Evolutionary conservation across 2,113 vertebrate species (phyloP).

Genomic region (Crotalus helleri): DNA sequence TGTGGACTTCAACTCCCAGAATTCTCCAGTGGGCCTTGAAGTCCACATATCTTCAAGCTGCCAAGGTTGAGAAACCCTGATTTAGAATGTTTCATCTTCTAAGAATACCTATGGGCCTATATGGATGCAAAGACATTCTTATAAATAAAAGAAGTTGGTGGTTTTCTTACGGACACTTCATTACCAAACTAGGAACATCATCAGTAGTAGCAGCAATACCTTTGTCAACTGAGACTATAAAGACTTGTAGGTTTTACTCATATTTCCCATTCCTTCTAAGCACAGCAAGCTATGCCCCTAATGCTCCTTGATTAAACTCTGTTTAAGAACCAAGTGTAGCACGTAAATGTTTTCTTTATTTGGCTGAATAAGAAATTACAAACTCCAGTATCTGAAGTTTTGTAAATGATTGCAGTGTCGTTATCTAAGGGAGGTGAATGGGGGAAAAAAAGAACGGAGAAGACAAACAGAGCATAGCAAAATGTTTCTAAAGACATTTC

Average conservation of each 20-base stretch:
- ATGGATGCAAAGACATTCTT: not conserved
- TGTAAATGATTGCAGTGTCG: not conserved
- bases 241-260: not conserved
- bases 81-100: not conserved
- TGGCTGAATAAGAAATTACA: not conserved
- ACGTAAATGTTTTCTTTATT: not conserved
- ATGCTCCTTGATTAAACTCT: not conserved
- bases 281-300: not conserved
- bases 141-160: not conserved
- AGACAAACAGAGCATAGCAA: not conserved
- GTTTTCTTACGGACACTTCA: not conserved
- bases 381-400: not conserved
- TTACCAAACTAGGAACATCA: not conserved
- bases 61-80: not conserved
- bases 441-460: not conserved
- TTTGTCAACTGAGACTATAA: not conserved
- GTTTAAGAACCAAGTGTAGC: not conserved
- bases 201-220: not conserved
- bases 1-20: not conserved
- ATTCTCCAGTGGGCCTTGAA: not conserved
- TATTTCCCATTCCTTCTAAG: not conserved
- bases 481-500: not conserved
- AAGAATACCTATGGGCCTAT: not conserved
- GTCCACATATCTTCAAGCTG: not conserved
- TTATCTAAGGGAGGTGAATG: not conserved